These are phyloP conservation scores for Sebastes melanostomus DNA, from an alignment of 2,797 vertebrate genomes.

Conservation along the genomic window DNA sequence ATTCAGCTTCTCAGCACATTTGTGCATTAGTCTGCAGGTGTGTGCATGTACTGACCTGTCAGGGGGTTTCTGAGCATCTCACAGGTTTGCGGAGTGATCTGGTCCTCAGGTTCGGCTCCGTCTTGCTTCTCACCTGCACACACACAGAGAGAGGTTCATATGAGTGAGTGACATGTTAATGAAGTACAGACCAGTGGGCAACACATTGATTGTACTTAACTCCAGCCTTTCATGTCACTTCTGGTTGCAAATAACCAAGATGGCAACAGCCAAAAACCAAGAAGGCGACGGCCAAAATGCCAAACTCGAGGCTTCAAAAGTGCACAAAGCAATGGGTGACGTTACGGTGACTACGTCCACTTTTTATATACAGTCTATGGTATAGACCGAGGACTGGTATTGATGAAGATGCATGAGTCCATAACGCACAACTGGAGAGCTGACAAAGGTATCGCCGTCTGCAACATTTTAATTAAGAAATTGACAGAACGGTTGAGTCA, in stretches of 20 bases:
- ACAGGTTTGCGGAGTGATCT: constrained; percentile 16
- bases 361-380: no score
- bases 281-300: no score
- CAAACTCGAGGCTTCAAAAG: no score
- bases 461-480: constrained; percentile 8
- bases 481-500: constrained; percentile 4
- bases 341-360: no score
- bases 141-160: not conserved
- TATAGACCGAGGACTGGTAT: not conserved
- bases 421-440: not conserved
- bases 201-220: no score
- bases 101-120: not conserved
- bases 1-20: not conserved
- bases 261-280: no score
- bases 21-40: not conserved
- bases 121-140: constrained; percentile 47
- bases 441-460: not conserved
- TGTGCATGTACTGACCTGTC: constrained; percentile 48
- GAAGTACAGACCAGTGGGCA: not conserved
- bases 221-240: no score
- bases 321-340: no score
- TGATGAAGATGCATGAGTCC: not conserved
- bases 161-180: not conserved
- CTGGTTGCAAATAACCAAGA: no score
- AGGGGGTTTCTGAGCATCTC: constrained; percentile 60